Percentiles rank a stretch among this genome's conserved stretches.
Evolutionary conservation across 2,888 invertebrate genomes (phyloP).

Genomic region (Rhopalosiphum nymphaeae): DNA sequence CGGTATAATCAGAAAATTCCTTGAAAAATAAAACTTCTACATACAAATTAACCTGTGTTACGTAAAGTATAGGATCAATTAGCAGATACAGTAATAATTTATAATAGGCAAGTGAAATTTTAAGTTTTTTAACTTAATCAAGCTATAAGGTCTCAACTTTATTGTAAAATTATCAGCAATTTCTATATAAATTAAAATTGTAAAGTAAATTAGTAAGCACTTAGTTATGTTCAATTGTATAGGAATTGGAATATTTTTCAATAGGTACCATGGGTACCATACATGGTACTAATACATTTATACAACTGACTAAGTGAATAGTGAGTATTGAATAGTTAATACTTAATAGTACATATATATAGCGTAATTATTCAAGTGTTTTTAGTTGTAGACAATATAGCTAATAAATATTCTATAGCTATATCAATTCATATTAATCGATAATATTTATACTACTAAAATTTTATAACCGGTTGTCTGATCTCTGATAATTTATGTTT

Average conservation of each 20-base stretch:
- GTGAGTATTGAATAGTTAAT: background rate
- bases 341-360: background rate
- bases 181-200: background rate
- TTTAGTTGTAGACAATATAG: background rate
- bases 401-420: background rate
- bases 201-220: background rate
- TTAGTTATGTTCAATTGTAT: background rate
- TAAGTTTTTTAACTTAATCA: background rate
- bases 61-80: background rate
- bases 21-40: background rate
- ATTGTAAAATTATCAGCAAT: background rate
- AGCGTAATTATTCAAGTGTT: background rate
- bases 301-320: background rate
- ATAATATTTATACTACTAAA: background rate
- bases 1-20: background rate
- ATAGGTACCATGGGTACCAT: background rate
- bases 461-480: background rate
- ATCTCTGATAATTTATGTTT: background rate
- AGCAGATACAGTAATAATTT: constrained; percentile 2
- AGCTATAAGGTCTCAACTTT: background rate
- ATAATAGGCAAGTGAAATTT: background rate
- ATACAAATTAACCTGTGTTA: background rate
- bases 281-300: background rate
- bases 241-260: background rate
- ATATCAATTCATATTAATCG: background rate